phyloP scores from a whole-genome alignment of 1,140 invertebrate species.

The Maconellicoccus hirsutus region DNA sequence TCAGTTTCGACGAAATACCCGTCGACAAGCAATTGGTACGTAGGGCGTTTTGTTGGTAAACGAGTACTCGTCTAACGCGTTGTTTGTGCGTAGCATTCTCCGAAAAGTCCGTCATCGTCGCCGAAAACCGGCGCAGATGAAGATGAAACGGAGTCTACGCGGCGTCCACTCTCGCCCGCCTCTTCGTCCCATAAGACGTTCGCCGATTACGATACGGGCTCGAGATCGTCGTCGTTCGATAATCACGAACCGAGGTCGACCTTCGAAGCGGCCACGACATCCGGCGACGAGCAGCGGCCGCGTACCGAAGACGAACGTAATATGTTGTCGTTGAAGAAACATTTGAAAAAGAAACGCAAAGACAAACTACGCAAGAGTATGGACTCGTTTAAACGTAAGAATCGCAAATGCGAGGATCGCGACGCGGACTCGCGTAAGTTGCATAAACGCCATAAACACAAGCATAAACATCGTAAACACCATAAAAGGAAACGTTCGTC shows the following conservation, averaged over 20 bases:
- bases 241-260: no score
- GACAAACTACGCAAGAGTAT: not conserved
- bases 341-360: not conserved
- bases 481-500: not conserved
- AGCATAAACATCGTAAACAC: constrained; percentile 12
- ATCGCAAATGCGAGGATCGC: not conserved
- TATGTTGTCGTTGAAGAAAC: no score
- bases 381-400: not conserved
- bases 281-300: no score
- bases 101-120: not conserved
- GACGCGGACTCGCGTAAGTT: not conserved
- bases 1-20: constrained; percentile 19
- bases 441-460: constrained; percentile 15
- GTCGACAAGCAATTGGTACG: constrained; percentile 18
- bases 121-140: not conserved
- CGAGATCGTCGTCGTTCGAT: no score
- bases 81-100: not conserved
- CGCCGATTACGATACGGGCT: not conserved
- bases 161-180: not conserved
- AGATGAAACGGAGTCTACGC: not conserved
- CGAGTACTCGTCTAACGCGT: no score
- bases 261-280: no score
- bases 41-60: no score
- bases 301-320: no score
- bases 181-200: not conserved